Evolutionary conservation across 2,888 invertebrate genomes (phyloP).

Genomic region (Hesperia comma): DNA sequence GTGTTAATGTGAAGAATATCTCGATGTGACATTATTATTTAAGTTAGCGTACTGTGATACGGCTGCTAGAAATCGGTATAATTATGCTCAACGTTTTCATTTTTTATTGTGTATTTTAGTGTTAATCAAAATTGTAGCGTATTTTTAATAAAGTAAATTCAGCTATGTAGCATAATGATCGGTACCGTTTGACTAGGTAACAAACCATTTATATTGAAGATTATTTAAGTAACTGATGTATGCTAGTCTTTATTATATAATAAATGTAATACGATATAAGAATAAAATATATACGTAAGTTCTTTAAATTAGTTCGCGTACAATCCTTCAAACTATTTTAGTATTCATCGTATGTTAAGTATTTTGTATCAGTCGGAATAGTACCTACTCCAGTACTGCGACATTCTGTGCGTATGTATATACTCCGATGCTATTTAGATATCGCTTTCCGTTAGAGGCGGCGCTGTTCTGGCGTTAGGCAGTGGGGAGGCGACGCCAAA

Average conservation of each 20-base stretch:
- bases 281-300: conserved; percentile 67
- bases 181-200: conserved; percentile 47
- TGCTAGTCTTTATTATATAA: conserved; percentile 81
- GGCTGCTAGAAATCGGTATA: conserved; percentile 68
- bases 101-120: conserved; percentile 56
- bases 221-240: conserved; percentile 72
- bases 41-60: conserved; percentile 81
- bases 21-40: conserved; percentile 57
- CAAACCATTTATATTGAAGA: conserved; percentile 59
- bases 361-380: conserved; percentile 54
- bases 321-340: conserved; percentile 62
- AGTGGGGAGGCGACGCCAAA: not conserved
- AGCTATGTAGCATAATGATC: conserved; percentile 41
- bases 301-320: conserved; percentile 60
- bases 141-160: conserved; percentile 45
- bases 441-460: conserved; percentile 43
- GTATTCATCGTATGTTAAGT: conserved; percentile 61
- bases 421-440: conserved; percentile 44
- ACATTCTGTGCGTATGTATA: conserved; percentile 37
- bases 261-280: conserved; percentile 64
- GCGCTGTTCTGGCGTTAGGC: conserved; percentile 34
- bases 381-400: conserved; percentile 28
- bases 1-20: conserved; percentile 41
- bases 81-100: conserved; percentile 73
- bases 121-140: conserved; percentile 52